phyloP scores from a whole-genome alignment of 2,888 invertebrate genomes.

The Acanthococcus lagerstroemiae region DNA sequence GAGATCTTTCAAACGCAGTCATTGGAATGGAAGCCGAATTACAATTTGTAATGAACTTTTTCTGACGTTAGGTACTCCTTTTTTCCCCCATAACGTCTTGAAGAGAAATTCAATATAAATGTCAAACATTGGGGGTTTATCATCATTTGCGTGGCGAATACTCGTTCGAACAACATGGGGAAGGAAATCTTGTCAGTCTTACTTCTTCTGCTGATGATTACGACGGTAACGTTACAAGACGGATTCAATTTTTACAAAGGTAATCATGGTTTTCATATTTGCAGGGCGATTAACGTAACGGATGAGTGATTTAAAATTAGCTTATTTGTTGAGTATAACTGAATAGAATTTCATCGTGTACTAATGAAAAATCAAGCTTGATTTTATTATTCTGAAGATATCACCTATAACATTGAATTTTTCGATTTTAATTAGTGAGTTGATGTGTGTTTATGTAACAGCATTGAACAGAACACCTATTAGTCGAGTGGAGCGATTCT shows the following conservation, averaged over 20 bases:
- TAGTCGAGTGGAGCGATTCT: slow-evolving; percentile 15
- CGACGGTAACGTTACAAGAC: not conserved
- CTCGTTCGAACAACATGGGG: not conserved
- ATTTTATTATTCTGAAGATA: not conserved
- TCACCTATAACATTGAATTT: not conserved
- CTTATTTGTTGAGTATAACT: too few species aligned
- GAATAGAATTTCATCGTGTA: too few species aligned
- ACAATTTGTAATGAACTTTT: not conserved
- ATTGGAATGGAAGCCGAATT: not conserved
- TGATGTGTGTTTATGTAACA: not conserved
- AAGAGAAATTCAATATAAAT: too few species aligned
- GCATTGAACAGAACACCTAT: slow-evolving; percentile 21
- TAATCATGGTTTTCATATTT: not conserved
- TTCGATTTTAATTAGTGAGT: not conserved
- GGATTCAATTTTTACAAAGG: slow-evolving; percentile 30
- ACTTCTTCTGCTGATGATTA: not conserved
- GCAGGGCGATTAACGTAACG: not conserved
- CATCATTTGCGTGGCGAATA: not conserved
- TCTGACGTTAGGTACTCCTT: not conserved
- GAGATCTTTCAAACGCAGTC: not conserved
- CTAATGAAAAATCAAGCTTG: not conserved
- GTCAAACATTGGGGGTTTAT: too few species aligned
- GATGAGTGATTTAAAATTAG: not conserved
- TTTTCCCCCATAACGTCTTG: not conserved
- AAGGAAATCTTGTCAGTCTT: not conserved